Evolutionary conservation across 2,888 invertebrate species (phyloP).

Genomic region (Hedychridium roseum): DNA sequence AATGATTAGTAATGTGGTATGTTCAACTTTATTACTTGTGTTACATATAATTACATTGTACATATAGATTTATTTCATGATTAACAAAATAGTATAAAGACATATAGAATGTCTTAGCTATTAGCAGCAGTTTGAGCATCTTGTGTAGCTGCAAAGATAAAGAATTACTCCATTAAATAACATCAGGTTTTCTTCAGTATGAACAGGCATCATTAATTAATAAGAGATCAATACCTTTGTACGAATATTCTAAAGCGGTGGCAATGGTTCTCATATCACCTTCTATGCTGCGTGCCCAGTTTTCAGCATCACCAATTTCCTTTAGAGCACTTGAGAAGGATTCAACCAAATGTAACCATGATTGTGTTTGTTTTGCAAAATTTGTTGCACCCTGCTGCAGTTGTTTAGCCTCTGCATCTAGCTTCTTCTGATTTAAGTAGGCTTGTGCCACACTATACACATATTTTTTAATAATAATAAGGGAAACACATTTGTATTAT

Average conservation of each 20-base stretch:
- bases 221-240: no score
- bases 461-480: background rate
- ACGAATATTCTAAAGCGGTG: constrained; percentile 91
- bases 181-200: no score
- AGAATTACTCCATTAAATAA: no score
- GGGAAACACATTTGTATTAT: background rate
- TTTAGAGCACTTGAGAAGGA: constrained; percentile 87
- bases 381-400: constrained; percentile 92
- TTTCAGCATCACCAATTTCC: constrained; percentile 98
- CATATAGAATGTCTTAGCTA: no score
- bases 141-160: background rate
- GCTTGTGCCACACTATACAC: constrained; percentile 91
- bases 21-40: no score
- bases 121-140: no score
- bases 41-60: no score
- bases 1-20: no score
- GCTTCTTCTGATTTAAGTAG: constrained; percentile 95
- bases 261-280: constrained; percentile 93
- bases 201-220: no score
- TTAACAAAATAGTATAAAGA: no score
- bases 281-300: constrained; percentile 97
- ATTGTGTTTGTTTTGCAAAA: constrained; percentile 95
- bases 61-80: no score
- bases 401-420: constrained; percentile 97
- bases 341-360: constrained; percentile 94